Base-by-base conservation (phyloP, 2,797 vertebrate species). In the Rhadinocentrus ornatus region DNA sequence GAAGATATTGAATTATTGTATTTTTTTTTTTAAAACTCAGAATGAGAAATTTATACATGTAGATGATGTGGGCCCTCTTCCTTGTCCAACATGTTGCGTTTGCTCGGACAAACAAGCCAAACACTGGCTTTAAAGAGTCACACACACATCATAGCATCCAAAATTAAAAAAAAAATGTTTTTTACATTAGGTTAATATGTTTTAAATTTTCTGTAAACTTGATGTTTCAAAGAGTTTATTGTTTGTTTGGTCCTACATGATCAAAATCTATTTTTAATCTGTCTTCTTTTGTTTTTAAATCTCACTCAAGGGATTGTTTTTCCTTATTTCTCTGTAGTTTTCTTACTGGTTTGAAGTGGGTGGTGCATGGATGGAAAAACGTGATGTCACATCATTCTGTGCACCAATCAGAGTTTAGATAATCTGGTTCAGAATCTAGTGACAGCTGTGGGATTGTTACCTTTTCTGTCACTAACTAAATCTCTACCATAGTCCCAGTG, bases 271-370 rank as follows among this genome's bases (percentile, higher is more conserved):
- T 39, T 39, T 20, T 46, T n/a, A 52, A 24, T 2, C 22, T 12
- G 10, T 24, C 3, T 52, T n/a, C 11, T 52, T 24, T 10, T 50
- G 11, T 16, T 54, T 55, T 18, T 37, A 37, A 37, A 41, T 48
- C 46, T n/a, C 8, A 48, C n/a, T 22, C 22, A 48, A 48, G 8
- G 9, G n/a, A 48, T 48, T 22, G 46, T 20, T 48, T 48, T 55
- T 18, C 27, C 1, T 55, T 31, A 16, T 57, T 62, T 34, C 37
- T 39, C 18, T 54, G 44, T 27, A 27, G 11, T 59, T 6, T 13
- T 62, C 11, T 69, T 35, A 54, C 18, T n/a, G 6, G 55, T 65
- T 76, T 59, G n/a, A 48, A 52, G 13, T 61, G 34, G 35, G 29
- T 3, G 3, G 20, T 35, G 31, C 29, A 62, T 6, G 4, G 20